Evolutionary conservation across 2,888 invertebrate genomes (phyloP).

Genomic region (Nemoura dubitans): DNA sequence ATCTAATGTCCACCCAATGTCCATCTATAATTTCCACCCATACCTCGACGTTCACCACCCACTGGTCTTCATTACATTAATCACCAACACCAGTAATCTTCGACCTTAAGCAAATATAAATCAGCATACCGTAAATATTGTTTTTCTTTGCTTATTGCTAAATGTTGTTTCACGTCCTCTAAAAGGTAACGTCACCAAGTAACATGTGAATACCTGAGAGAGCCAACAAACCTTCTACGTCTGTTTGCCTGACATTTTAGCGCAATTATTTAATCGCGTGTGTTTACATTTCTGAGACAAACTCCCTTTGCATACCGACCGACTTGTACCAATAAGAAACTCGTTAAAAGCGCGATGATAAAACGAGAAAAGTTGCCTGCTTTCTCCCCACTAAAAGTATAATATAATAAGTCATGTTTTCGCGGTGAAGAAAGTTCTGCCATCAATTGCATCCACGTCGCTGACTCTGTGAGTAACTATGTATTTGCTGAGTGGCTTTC

Average conservation of each 20-base stretch:
- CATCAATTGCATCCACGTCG: background rate
- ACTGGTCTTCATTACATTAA: too few relatives aligned
- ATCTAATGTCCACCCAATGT: too few relatives aligned
- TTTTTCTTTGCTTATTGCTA: too few relatives aligned
- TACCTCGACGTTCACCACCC: too few relatives aligned
- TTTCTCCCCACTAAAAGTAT: background rate
- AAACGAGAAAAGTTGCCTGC: background rate
- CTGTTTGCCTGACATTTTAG: background rate
- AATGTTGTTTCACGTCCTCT: too few relatives aligned
- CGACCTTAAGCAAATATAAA: too few relatives aligned
- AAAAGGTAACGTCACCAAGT: too few relatives aligned
- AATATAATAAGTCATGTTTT: background rate
- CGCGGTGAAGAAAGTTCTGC: background rate
- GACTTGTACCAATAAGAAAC: background rate
- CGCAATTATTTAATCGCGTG: background rate
- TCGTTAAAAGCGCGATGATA: slow-evolving; percentile 7
- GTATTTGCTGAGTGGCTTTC: slow-evolving; percentile 12
- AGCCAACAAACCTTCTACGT: too few relatives aligned
- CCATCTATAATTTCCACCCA: too few relatives aligned
- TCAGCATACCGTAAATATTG: too few relatives aligned
- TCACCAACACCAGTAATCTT: too few relatives aligned
- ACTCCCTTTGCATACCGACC: background rate
- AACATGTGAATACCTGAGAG: too few relatives aligned
- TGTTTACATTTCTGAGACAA: background rate
- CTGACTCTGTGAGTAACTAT: background rate